phyloP scores from a whole-genome alignment of 35 echinoderm and acorn worm genomes.

The Heliocidaris erythrogramma region DNA sequence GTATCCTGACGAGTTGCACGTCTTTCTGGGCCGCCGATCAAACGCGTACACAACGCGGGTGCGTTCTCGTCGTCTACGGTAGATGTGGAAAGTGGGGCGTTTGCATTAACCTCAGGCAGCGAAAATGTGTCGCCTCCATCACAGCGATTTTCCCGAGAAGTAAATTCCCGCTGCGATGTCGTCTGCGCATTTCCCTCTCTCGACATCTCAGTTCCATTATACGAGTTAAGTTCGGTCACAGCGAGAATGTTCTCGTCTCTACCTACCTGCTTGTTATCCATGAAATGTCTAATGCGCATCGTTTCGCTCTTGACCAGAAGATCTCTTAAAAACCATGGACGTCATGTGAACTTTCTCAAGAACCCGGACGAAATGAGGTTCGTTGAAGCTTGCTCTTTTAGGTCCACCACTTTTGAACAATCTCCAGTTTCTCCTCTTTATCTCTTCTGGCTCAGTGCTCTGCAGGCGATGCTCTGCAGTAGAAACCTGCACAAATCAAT shows the following conservation, averaged over 20 bases:
- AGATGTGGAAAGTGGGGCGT: conserved; percentile 25
- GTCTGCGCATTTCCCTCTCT: not conserved
- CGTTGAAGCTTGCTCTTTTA: not conserved
- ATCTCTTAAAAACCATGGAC: not conserved
- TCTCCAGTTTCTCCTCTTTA: not conserved
- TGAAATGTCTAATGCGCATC: conserved; percentile 65
- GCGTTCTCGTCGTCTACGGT: conserved; percentile 17
- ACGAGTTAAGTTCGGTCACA: not conserved
- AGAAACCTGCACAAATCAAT: not conserved
- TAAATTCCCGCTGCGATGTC: not conserved
- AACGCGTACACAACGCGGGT: not conserved
- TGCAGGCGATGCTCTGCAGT: not conserved
- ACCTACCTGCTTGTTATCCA: conserved; percentile 64
- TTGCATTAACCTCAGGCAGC: conserved; percentile 60
- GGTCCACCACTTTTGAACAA: not conserved
- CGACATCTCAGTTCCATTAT: conserved; percentile 43
- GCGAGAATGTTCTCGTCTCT: conserved; percentile 11
- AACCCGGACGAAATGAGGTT: not conserved
- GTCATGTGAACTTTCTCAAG: not conserved
- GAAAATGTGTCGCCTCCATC: not conserved
- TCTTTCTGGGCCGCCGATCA: not conserved
- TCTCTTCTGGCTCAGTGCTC: not conserved
- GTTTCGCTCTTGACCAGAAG: conserved; percentile 32
- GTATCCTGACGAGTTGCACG: not conserved
- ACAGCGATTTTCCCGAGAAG: conserved; percentile 30